Conservation (phyloP, 2,113 vertebrate species). For the Oxyruncus cristatus region DNA sequence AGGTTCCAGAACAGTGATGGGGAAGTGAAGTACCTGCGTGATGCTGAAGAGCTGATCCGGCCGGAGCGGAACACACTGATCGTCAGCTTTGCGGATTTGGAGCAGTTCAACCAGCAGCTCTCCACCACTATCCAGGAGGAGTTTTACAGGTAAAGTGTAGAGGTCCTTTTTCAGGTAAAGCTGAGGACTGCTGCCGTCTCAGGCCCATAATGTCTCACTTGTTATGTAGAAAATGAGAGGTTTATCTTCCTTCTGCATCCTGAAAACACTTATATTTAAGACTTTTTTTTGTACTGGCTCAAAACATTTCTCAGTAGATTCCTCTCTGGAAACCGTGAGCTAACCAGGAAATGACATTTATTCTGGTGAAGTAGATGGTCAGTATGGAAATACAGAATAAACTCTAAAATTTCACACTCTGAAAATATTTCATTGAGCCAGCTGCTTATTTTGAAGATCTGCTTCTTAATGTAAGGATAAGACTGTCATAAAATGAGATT, state of each 20-base stretch:
- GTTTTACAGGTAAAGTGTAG: constrained; percentile 88
- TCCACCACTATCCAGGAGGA: constrained; percentile 96
- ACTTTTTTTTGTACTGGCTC: background rate
- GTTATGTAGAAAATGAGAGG: background rate
- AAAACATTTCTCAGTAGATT: background rate
- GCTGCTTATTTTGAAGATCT: background rate
- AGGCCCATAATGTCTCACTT: fast-evolving
- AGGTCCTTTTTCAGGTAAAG: background rate
- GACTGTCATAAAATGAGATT: background rate
- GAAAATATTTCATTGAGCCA: background rate
- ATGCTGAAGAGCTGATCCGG: constrained; percentile 93
- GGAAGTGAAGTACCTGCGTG: constrained; percentile 89
- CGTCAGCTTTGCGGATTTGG: constrained; percentile 92
- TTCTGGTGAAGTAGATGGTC: background rate
- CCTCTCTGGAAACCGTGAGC: background rate
- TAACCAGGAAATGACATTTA: background rate
- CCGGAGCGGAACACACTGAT: constrained; percentile 93
- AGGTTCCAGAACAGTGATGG: constrained; percentile 91
- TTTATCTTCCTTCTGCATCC: background rate
- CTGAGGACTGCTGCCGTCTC: background rate
- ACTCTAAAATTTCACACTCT: background rate
- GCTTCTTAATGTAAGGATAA: background rate
- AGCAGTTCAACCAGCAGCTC: constrained; percentile 96
- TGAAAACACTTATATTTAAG: background rate
- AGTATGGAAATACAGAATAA: background rate